Evolutionary conservation across 2,113 vertebrate species (phyloP), one percentile per base, ranked within the genome.

Genomic region (Astur gentilis): DNA sequence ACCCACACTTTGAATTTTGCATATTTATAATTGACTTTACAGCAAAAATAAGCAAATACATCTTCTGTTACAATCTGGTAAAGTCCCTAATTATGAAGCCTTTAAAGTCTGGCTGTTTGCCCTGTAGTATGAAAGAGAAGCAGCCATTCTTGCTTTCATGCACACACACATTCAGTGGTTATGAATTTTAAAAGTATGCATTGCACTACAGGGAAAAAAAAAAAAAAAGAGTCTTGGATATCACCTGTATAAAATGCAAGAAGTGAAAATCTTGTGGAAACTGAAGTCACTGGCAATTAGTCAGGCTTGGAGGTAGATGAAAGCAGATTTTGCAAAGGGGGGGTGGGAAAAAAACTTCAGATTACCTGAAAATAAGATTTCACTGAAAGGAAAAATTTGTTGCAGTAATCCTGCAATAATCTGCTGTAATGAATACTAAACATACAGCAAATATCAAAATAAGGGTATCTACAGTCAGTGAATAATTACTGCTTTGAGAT

Each of bases 161-260:
- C 26, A n/a, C 65, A 55, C 22, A 34, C 8, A 40, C 29, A 45
- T 90, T 82, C 52, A 25, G 21, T 65, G 27, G 80, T 87, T 91
- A 90, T 72, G 76, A 91, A 94, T 94, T 96, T 83, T 90, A 86
- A 92, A 98, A 95, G 20, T 84, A 54, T 64, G 78, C 26, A 57
- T 96, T 94, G 82, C 80, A 55, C 75, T 97, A 94, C 11, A 40
- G 6, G 10, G 15, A 26, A 15, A n/a, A 44, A 38, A 26, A 50
- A 44, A 38, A 61, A 47, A 26, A 60, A 49, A 49, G 8, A 27
- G 12, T 62, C 96, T 45, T 89, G 65, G 66, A 32, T 93, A 90
- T 93, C 72, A 83, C 79, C 67, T 29, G 55, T 90, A 75, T 94
- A 96, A 96, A 97, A 89, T 92, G 54, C 57, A 94, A 93, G 65